A percentile compares a stretch with the other conserved stretches of the same genome.
phyloP scores from a whole-genome alignment of 64 coral and sea anemone species.

The Trachythela sp. region DNA sequence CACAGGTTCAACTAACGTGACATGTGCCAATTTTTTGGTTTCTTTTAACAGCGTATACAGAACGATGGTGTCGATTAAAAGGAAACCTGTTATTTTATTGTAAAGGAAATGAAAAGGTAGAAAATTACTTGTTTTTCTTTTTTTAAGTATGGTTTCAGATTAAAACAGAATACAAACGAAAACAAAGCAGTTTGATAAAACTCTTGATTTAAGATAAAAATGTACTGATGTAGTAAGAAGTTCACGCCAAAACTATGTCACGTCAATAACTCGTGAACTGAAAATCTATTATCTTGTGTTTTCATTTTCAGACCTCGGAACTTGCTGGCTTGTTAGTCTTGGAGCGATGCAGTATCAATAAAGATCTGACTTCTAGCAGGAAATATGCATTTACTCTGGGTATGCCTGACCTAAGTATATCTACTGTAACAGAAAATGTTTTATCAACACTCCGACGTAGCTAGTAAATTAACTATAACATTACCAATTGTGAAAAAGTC shows the following conservation, averaged over 20 bases:
- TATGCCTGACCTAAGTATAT: background rate
- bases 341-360: slow-evolving; percentile 67
- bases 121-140: background rate
- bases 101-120: slow-evolving; percentile 91
- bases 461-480: too few species aligned
- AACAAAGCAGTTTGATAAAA: too few species aligned
- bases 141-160: background rate
- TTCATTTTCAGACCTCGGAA: slow-evolving; percentile 61
- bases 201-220: too few species aligned
- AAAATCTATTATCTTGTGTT: background rate
- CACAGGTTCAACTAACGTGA: too few species aligned
- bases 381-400: slow-evolving; percentile 92
- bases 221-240: too few species aligned
- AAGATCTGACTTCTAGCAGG: slow-evolving; percentile 46
- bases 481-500: too few species aligned
- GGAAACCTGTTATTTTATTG: slow-evolving; percentile 96
- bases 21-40: too few species aligned
- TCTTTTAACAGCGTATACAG: slow-evolving; percentile 29
- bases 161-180: background rate
- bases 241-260: too few species aligned
- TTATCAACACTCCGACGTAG: too few species aligned
- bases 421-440: background rate
- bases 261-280: too few species aligned
- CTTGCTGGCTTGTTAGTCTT: slow-evolving; percentile 81
- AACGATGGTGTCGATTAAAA: slow-evolving; percentile 89